These are phyloP conservation scores for Teleogryllus oceanicus DNA, from an alignment of 2,888 invertebrate genomes.

Conservation along the genomic window DNA sequence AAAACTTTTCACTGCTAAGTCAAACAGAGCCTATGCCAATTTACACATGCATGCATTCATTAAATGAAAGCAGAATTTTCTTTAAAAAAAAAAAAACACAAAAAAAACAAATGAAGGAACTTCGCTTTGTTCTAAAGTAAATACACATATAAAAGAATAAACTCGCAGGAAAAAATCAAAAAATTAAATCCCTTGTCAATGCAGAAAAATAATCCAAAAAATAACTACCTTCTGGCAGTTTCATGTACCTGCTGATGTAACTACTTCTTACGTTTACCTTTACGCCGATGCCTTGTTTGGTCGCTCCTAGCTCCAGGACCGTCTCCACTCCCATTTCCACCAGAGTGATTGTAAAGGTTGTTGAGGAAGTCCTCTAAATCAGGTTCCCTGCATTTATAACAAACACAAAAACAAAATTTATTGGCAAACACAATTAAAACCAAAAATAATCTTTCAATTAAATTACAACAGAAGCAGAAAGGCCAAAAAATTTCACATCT, in stretches of 20 bases:
- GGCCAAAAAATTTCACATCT: not conserved
- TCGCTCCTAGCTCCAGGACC: conserved; percentile 29
- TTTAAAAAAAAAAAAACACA: not conserved
- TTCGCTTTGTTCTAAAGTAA: not conserved
- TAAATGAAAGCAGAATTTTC: not conserved
- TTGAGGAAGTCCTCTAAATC: conserved; percentile 80
- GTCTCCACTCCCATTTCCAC: conserved; percentile 45
- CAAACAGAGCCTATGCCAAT: not conserved
- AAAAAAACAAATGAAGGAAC: not conserved
- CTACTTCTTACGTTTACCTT: conserved; percentile 38
- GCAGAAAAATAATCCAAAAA: not conserved
- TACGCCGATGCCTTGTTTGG: conserved; percentile 37
- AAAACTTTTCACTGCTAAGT: not conserved
- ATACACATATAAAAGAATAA: not conserved
- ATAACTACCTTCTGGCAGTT: conserved; percentile 3
- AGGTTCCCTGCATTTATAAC: conserved; percentile 56
- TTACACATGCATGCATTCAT: conserved; percentile 1
- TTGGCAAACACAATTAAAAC: not conserved
- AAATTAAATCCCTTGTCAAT: conserved; percentile 12
- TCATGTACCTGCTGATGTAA: not conserved
- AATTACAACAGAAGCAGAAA: not conserved
- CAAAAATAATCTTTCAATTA: not conserved
- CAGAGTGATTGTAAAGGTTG: conserved; percentile 68
- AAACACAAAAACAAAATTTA: conserved; percentile 29
- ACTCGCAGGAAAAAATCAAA: conserved; percentile 9